Conservation (phyloP, 2,888 invertebrate genomes). For the Allygus modestus region DNA sequence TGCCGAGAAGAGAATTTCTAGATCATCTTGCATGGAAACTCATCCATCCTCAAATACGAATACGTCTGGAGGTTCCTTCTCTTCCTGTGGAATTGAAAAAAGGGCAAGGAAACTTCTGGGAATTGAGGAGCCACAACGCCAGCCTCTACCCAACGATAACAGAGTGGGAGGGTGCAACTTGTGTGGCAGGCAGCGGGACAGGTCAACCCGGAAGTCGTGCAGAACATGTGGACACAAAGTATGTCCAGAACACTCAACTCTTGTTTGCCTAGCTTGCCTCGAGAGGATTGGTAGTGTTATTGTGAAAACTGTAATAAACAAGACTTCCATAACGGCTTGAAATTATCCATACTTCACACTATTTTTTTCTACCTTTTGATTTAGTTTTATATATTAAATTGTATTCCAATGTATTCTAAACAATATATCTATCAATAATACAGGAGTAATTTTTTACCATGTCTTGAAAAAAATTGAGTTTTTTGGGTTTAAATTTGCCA, state of each 20-base stretch:
- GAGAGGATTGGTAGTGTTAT: background rate
- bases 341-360: background rate
- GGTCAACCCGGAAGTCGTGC: constrained; percentile 35
- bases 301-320: background rate
- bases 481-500: constrained; percentile 1
- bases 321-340: background rate
- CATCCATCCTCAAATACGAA: constrained; percentile 39
- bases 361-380: background rate
- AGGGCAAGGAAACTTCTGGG: constrained; percentile 20
- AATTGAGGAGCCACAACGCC: constrained; percentile 40
- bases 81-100: constrained; percentile 30
- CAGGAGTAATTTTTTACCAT: background rate
- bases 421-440: constrained; percentile 22
- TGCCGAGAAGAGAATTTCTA: constrained; percentile 36
- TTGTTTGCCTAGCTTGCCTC: constrained; percentile 32
- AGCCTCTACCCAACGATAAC: constrained; percentile 28
- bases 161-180: constrained; percentile 40
- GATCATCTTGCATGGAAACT: constrained; percentile 41
- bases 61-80: background rate
- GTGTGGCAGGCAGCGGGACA: constrained; percentile 45
- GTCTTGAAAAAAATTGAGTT: constrained; percentile 39
- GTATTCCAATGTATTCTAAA: background rate
- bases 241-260: constrained; percentile 14
- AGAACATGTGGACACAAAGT: constrained; percentile 23
- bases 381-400: background rate